Conservation (phyloP, 2,113 vertebrate genomes). For the Nothoprocta perdicaria region DNA sequence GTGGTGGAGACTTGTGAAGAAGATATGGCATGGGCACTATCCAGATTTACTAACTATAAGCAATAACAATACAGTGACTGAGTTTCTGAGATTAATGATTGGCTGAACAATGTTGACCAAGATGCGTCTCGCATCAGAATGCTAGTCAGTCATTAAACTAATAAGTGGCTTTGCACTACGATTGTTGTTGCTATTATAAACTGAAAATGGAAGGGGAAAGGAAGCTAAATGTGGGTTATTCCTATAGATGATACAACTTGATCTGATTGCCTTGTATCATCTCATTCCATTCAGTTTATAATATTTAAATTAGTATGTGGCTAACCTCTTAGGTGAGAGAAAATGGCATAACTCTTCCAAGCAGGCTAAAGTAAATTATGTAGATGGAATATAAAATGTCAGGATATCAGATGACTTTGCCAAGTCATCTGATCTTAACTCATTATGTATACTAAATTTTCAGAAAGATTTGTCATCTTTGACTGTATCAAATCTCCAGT, state of each 20-base stretch:
- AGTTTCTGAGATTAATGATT: conserved; percentile 50
- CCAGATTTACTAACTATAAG: conserved; percentile 68
- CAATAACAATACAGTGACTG: conserved; percentile 68
- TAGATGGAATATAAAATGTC: background rate
- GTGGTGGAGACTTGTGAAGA: conserved; percentile 75
- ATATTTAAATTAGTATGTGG: conserved; percentile 33
- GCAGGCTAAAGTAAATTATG: background rate
- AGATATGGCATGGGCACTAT: conserved; percentile 73
- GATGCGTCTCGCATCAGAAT: background rate
- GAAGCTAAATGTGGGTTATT: background rate
- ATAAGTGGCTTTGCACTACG: conserved; percentile 45
- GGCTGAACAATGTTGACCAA: background rate
- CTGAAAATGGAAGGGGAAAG: conserved; percentile 55
- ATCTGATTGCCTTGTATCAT: conserved; percentile 39
- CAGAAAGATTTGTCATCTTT: conserved; percentile 33
- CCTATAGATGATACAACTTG: conserved; percentile 26
- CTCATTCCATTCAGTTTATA: conserved; percentile 75
- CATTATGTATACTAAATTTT: conserved; percentile 2
- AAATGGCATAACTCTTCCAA: conserved; percentile 5
- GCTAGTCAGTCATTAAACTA: background rate
- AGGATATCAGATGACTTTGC: background rate
- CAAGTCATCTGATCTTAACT: background rate
- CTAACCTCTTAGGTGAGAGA: conserved; percentile 44
- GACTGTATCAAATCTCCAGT: conserved; percentile 1
- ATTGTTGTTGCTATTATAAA: conserved; percentile 79